Base-by-base conservation (phyloP, 2,888 invertebrate genomes). In the Melanostoma scalare region DNA sequence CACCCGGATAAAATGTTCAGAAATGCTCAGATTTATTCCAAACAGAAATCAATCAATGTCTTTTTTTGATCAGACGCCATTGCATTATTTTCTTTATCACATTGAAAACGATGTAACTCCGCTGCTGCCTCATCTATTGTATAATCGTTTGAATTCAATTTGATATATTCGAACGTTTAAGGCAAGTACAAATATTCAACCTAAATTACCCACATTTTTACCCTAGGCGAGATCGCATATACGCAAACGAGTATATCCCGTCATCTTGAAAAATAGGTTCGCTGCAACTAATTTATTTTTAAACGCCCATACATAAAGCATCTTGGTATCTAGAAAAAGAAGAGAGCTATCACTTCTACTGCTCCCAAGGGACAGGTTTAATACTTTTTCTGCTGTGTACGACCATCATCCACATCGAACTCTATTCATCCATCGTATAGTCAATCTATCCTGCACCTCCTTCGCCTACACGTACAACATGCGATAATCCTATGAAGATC, bases 401-500 rank as follows among this genome's bases (percentile, higher is more conserved):
- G 44, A 44, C 33, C 56, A 58, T 58, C 67, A 67, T 60, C 77
- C 65, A 38, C 58, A 71, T 65, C 44, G 81, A 60, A 58, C 60
- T 42, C 63, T 50, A 68, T 68, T 61, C 60, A 61, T 76, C 67
- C 46, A 63, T 33, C 52, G 48, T 6, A 31, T 46, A 20, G 63
- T n/a, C 36, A 50, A 63, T 63, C 50, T 50, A 50, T 63, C 73
- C 58, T 48, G 42, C 69, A 42, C 58, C 58, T 38, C 61, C 69
- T 61, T 40, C 68, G 61, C 68, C 61, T 56, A 73, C 67, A 46
- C 63, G 55, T 35, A 38, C 63, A 53, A 67, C 46, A 60, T 48
- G 53, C 55, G 69, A 78, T 74, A 74, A 78, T 84, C 69, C 69
- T 69, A 73, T 52, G 69, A 69, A 74, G 84, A 84, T 84, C 74